phyloP scores from a whole-genome alignment of 2,797 vertebrate genomes.

The Yasuhikotakia modesta region DNA sequence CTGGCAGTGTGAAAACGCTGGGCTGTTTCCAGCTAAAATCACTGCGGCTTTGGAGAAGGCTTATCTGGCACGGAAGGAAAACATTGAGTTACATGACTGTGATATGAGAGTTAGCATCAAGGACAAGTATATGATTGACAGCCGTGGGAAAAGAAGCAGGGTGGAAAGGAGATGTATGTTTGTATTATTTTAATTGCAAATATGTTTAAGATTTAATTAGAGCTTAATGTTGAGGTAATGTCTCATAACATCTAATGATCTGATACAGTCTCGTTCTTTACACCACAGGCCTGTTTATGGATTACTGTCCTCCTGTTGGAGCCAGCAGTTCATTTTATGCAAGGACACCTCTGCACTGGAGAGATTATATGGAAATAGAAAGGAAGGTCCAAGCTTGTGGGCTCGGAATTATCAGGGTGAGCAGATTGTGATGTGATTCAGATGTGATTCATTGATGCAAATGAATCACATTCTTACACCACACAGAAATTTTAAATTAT shows the following conservation, averaged over 20 bases:
- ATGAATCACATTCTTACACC: not conserved
- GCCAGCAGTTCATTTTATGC: rapidly evolving
- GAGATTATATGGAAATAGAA: conserved; percentile 50
- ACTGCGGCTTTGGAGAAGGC: conserved; percentile 48
- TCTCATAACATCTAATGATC: not conserved
- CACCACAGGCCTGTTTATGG: conserved; percentile 45
- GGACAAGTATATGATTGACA: rapidly evolving
- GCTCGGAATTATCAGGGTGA: conserved; percentile 74
- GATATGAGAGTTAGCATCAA: not conserved
- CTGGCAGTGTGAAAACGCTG: conserved; percentile 51
- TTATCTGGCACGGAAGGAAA: not conserved
- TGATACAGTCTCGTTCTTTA: not conserved
- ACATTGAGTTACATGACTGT: not conserved
- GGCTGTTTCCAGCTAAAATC: conserved; percentile 18
- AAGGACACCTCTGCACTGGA: not conserved
- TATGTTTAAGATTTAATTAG: not conserved
- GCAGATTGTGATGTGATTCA: not conserved
- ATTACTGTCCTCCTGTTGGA: not conserved
- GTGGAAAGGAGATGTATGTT: conserved; percentile 35
- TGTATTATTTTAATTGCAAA: not conserved
- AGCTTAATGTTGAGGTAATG: not conserved
- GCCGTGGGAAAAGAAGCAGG: rapidly evolving
- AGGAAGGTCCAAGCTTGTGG: conserved; percentile 54
- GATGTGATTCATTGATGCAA: not conserved
- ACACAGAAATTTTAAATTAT: not conserved